Evolutionary conservation across 2,113 vertebrate genomes (phyloP).

Genomic region (Verasper variegatus): DNA sequence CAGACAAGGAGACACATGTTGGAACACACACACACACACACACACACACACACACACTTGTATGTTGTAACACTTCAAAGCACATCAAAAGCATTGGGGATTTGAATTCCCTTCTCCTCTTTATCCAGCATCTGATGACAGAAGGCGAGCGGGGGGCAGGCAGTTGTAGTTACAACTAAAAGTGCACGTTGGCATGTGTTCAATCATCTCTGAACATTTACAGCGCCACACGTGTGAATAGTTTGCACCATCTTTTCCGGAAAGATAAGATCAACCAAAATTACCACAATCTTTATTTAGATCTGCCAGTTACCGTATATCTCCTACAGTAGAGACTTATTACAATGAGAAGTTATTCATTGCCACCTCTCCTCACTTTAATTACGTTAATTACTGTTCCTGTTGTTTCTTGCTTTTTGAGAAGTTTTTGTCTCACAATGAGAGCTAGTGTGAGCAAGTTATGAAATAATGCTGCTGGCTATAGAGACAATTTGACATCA

Average conservation of each 20-base stretch:
- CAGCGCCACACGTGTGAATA: slow-evolving; percentile 48
- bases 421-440: not conserved
- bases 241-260: slow-evolving; percentile 47
- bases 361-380: not conserved
- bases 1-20: slow-evolving; percentile 30
- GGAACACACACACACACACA: slow-evolving; percentile 19
- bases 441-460: slow-evolving; percentile 6
- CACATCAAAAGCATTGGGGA: slow-evolving; percentile 58
- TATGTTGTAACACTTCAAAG: slow-evolving; percentile 67
- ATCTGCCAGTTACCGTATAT: slow-evolving; percentile 1
- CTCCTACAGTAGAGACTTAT: not conserved
- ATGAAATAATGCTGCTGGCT: slow-evolving; percentile 15
- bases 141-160: slow-evolving; percentile 29
- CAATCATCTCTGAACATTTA: slow-evolving; percentile 61
- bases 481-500: not conserved
- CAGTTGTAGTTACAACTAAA: slow-evolving; percentile 59
- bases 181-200: slow-evolving; percentile 56
- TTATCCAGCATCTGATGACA: slow-evolving; percentile 69
- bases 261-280: slow-evolving; percentile 61
- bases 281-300: slow-evolving; percentile 30
- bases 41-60: slow-evolving; percentile 29
- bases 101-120: slow-evolving; percentile 63
- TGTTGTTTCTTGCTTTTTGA: too few species aligned
- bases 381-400: not conserved
- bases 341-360: not conserved